phyloP scores from a whole-genome alignment of 2,797 vertebrate genomes.

The Darevskia mixta region DNA sequence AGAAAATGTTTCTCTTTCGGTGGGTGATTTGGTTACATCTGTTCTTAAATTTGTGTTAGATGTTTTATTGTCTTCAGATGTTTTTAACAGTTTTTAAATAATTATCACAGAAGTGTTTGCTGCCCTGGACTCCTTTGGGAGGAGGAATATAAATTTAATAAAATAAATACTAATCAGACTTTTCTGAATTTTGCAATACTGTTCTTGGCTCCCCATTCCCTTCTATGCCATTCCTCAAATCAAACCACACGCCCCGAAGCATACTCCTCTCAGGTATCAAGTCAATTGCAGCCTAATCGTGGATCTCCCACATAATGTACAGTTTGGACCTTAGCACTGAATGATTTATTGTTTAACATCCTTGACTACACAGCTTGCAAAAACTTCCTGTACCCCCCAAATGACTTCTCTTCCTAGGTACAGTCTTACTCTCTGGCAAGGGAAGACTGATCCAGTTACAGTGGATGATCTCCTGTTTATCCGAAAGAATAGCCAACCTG shows the following conservation, averaged over 20 bases:
- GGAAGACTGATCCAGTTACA: conserved; percentile 73
- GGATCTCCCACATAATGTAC: neutral
- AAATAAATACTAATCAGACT: neutral
- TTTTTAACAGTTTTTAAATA: too few species aligned
- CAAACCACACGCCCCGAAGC: neutral
- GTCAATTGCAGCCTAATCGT: neutral
- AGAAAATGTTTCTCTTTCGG: too few species aligned
- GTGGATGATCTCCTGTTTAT: conserved; percentile 86
- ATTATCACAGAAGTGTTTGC: too few species aligned
- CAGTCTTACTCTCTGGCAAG: conserved; percentile 89
- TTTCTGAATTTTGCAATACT: neutral
- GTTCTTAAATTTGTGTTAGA: too few species aligned
- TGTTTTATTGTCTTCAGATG: too few species aligned
- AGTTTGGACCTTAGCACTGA: neutral
- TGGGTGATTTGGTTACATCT: too few species aligned
- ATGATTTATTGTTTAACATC: neutral
- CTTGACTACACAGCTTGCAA: neutral
- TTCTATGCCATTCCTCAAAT: neutral
- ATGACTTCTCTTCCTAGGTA: conserved; percentile 75
- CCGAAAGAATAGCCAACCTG: conserved; percentile 81
- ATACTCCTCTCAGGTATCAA: neutral
- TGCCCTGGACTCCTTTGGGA: too few species aligned
- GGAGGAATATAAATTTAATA: too few species aligned
- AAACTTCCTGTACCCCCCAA: neutral
- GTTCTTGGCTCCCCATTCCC: neutral